These are phyloP conservation scores for Maniola hyperantus DNA, from an alignment of 2,888 invertebrate species.

Conservation along the genomic window DNA sequence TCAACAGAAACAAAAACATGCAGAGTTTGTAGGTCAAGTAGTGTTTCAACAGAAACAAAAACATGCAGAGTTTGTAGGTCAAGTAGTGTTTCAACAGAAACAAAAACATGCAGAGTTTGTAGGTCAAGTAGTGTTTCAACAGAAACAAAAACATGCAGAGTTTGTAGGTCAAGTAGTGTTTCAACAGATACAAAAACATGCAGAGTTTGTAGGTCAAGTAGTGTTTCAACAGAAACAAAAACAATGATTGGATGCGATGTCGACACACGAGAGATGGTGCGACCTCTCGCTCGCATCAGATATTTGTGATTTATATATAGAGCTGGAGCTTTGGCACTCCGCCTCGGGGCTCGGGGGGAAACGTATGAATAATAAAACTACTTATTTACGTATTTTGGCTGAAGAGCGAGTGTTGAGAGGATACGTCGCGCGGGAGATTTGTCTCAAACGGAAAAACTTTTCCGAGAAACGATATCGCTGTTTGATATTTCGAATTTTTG, in stretches of 20 bases:
- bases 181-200: no score
- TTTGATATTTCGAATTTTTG: slow-evolving; percentile 13
- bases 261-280: not conserved
- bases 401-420: slow-evolving; percentile 2
- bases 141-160: no score
- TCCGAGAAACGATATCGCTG: slow-evolving; percentile 4
- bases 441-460: slow-evolving; percentile 2
- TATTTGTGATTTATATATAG: not conserved
- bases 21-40: no score
- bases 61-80: no score
- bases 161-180: no score
- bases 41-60: no score
- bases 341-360: not conserved
- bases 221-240: no score
- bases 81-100: no score
- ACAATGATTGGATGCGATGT: not conserved
- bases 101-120: no score
- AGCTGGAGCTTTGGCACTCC: slow-evolving; percentile 2
- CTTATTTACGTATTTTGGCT: slow-evolving; percentile 2
- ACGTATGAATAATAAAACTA: slow-evolving; percentile 15
- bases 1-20: no score
- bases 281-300: not conserved
- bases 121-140: no score
- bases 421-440: not conserved
- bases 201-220: no score